A percentile compares a stretch with the other conserved stretches of the same genome.
Conservation (phyloP, 2,797 vertebrate species). For the Glyptemys insculpta region DNA sequence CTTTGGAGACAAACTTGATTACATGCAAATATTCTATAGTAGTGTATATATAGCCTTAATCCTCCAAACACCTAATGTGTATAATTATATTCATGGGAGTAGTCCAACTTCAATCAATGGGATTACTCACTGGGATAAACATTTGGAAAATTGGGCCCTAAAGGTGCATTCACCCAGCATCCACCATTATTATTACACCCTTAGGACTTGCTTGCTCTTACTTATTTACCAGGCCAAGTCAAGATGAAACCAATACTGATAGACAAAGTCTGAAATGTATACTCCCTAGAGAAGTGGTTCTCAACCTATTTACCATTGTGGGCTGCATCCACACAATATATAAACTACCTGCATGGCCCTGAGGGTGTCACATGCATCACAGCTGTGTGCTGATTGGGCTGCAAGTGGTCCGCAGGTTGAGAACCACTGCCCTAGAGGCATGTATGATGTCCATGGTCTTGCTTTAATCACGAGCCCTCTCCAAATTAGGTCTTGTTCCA, state of each 20-base stretch:
- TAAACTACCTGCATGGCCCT: too few species aligned
- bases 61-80: neutral
- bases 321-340: too few species aligned
- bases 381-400: too few species aligned
- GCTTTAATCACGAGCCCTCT: neutral
- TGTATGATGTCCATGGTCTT: neutral
- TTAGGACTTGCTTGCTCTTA: too few species aligned
- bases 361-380: too few species aligned
- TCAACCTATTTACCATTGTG: too few species aligned
- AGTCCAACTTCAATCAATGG: neutral
- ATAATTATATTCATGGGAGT: neutral
- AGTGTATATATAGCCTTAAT: neutral
- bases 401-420: too few species aligned
- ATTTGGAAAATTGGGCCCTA: neutral
- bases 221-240: neutral
- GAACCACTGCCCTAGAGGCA: too few species aligned
- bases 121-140: neutral
- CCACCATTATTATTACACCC: neutral
- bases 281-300: neutral
- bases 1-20: neutral
- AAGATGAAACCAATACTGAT: neutral
- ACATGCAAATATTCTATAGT: neutral
- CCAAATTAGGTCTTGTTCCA: neutral
- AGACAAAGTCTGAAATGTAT: accelerated
- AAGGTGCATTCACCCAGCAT: neutral